A percentile compares a stretch with the other conserved stretches of the same genome.
Conservation (phyloP, 2,797 vertebrate genomes). For the Tiaroga cobitis region DNA sequence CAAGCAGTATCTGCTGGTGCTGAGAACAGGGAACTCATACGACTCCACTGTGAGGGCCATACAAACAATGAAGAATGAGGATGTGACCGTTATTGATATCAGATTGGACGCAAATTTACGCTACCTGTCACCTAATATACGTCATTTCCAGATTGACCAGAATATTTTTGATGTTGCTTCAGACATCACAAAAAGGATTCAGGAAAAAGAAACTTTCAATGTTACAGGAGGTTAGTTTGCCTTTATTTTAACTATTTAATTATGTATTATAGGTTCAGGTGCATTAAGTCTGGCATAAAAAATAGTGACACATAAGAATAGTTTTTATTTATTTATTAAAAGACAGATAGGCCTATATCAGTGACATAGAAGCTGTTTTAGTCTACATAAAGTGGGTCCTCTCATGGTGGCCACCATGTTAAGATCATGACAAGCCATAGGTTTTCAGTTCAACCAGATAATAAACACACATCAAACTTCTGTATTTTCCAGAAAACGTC, state of each 20-base stretch:
- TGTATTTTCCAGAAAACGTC: neutral
- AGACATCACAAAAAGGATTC: conserved; percentile 64
- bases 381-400: neutral
- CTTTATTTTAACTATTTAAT: neutral
- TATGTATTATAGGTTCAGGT: neutral
- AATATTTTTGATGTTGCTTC: neutral
- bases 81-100: conserved; percentile 74
- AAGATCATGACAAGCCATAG: neutral
- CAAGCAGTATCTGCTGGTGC: conserved; percentile 76
- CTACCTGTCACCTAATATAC: neutral
- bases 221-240: conserved; percentile 65
- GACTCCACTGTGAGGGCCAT: conserved; percentile 65
- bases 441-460: neutral
- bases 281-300: neutral
- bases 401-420: neutral
- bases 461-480: neutral
- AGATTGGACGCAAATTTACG: conserved; percentile 56
- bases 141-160: conserved; percentile 15
- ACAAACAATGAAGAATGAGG: conserved; percentile 69
- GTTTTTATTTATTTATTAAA: too few species aligned
- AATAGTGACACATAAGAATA: neutral
- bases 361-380: neutral
- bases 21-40: conserved; percentile 75
- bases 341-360: too few species aligned
- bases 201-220: conserved; percentile 21